phyloP scores from a whole-genome alignment of 2,888 invertebrate genomes.

The Andrena flavipes region DNA sequence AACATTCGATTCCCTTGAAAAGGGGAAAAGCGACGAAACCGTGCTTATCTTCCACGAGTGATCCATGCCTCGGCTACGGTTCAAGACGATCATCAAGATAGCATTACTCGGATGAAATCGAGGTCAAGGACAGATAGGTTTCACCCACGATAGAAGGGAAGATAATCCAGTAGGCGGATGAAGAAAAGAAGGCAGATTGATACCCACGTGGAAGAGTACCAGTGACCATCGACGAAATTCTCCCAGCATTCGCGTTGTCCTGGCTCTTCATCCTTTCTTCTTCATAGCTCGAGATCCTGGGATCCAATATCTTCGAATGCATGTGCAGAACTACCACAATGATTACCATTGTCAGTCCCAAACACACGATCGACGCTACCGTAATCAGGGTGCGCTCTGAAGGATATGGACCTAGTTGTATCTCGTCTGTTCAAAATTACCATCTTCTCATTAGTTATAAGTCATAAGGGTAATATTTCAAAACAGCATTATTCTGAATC shows the following conservation, averaged over 20 bases:
- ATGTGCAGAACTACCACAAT: slow-evolving; percentile 80
- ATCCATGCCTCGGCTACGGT: slow-evolving; percentile 23
- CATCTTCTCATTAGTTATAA: neutral
- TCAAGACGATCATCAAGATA: slow-evolving; percentile 42
- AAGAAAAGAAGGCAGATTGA: slow-evolving; percentile 17
- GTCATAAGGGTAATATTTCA: no score
- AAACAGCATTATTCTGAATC: no score
- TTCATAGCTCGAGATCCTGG: slow-evolving; percentile 79
- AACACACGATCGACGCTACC: slow-evolving; percentile 79
- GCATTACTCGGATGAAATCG: slow-evolving; percentile 50
- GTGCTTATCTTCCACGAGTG: slow-evolving; percentile 18
- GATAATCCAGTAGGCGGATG: slow-evolving; percentile 10
- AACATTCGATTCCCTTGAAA: neutral
- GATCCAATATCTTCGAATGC: slow-evolving; percentile 79
- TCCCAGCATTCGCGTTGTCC: slow-evolving; percentile 63
- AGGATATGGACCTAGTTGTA: slow-evolving; percentile 72
- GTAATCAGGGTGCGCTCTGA: slow-evolving; percentile 80
- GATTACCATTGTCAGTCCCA: slow-evolving; percentile 79
- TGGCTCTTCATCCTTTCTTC: slow-evolving; percentile 73
- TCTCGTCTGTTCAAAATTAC: slow-evolving; percentile 62
- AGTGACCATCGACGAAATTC: slow-evolving; percentile 67
- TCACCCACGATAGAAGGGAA: slow-evolving; percentile 34
- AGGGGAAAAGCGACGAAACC: slow-evolving; percentile 15
- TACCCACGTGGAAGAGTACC: slow-evolving; percentile 63
- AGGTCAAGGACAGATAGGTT: slow-evolving; percentile 66